Evolutionary conservation across 2,888 invertebrate genomes (phyloP).

Genomic region (Helleia helle): DNA sequence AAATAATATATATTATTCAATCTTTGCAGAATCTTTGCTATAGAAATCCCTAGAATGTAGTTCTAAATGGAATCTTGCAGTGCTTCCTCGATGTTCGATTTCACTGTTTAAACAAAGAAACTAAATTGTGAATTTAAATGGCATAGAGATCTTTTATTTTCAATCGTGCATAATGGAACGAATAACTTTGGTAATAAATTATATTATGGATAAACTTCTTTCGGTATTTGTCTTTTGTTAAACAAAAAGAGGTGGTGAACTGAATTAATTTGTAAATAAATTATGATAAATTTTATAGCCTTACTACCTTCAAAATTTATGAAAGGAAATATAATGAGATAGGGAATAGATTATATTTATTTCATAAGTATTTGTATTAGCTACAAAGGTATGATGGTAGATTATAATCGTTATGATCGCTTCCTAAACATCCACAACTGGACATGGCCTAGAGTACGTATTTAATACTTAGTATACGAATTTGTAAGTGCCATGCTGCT

Average conservation of each 20-base stretch:
- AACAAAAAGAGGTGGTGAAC: slow-evolving; percentile 6
- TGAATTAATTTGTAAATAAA: slow-evolving; percentile 6
- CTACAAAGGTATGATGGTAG: no score
- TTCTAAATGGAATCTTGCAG: slow-evolving; percentile 44
- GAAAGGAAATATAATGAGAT: not conserved
- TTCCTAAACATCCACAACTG: no score
- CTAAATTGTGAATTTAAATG: slow-evolving; percentile 40
- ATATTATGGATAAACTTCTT: slow-evolving; percentile 7
- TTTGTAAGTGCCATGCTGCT: no score
- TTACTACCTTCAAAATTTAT: slow-evolving; percentile 1
- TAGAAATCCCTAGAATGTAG: slow-evolving; percentile 31
- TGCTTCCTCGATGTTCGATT: slow-evolving; percentile 48
- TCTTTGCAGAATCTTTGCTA: slow-evolving; percentile 36
- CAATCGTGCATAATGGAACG: not conserved
- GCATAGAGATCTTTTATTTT: not conserved
- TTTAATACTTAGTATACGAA: no score
- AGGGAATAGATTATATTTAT: not conserved
- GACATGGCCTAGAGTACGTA: no score
- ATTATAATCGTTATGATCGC: no score
- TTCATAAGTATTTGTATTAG: not conserved
- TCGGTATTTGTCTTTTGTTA: slow-evolving; percentile 3
- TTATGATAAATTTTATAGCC: slow-evolving; percentile 1
- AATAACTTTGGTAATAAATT: slow-evolving; percentile 6
- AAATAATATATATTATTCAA: slow-evolving; percentile 54
- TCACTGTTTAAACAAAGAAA: slow-evolving; percentile 55